These are phyloP conservation scores for Gerris buenoi DNA, from an alignment of 1,140 invertebrate genomes.

Conservation along the genomic window DNA sequence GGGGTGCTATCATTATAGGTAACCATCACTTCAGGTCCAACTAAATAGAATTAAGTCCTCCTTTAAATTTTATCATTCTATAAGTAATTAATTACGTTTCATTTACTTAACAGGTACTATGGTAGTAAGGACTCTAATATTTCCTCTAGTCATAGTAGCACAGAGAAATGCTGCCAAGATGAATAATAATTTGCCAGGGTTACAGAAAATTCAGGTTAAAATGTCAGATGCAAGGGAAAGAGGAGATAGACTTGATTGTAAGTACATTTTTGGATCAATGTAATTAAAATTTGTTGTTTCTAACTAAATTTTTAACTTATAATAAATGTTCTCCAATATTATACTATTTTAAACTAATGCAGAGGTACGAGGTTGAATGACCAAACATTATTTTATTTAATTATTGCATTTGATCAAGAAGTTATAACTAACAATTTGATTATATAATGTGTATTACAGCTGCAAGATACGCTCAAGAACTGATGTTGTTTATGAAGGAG, in stretches of 20 bases:
- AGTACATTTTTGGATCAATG: background rate
- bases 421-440: too few species aligned
- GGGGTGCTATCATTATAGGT: constrained; percentile 63
- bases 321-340: too few species aligned
- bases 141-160: constrained; percentile 64
- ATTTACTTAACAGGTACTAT: too few species aligned
- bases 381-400: too few species aligned
- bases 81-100: too few species aligned
- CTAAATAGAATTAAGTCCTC: too few species aligned
- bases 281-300: background rate
- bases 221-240: constrained; percentile 63
- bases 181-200: constrained; percentile 63
- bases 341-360: too few species aligned
- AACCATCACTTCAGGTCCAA: too few species aligned
- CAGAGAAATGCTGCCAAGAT: constrained; percentile 63
- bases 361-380: too few species aligned
- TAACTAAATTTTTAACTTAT: too few species aligned
- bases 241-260: constrained; percentile 65
- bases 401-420: too few species aligned
- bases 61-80: too few species aligned
- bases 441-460: constrained; percentile 38
- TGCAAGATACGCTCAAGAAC: constrained; percentile 50
- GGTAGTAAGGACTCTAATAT: constrained; percentile 50
- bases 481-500: constrained; percentile 64
- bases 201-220: constrained; percentile 59